Base-by-base conservation (phyloP, 2,797 vertebrate species). In the Morus bassanus region DNA sequence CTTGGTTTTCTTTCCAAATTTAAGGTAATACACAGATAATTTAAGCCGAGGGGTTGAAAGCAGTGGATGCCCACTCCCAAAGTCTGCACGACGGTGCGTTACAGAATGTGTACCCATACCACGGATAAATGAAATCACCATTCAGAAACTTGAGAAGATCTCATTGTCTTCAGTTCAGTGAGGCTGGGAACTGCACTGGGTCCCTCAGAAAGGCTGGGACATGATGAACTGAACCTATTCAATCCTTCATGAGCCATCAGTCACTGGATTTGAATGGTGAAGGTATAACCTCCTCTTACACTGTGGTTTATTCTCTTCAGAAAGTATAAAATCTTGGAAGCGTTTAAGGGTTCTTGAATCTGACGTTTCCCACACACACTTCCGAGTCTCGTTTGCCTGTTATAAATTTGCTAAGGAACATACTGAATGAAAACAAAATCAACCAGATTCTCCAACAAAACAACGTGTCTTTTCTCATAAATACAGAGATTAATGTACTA, bases 401-500 rank as follows among this genome's bases (percentile, higher is more conserved):
- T 89, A 87, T 25, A 91, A 85, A 80, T 68, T 68, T 53, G 53
- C 60, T 70, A 85, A 83, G 69, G 82, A 94, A 80, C 0, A 2
- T 25, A 57, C 48, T 50, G 53, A 67, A 82, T 13, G 56, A 61
- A 94, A 95, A 85, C 45, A 95, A 91, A 96, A 39, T 21, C 63
- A 23, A 79, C 15, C 43, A 60, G 31, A 53, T 89, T 85, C 88
- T 85, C 57, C 57, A 84, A 78, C 57, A 81, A 78, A 88, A 95
- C 74, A 85, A 63, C 0, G 0, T 7, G 7, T 68, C 59, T 54
- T 80, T 72, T 67, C 72, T 80, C 72, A 69, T 81, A 93, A 89
- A 92, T 64, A 64, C 64, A 39, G 68, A 95, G 74, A 94, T 91
- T 69, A 95, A 95, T 88, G 78, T 15, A 57, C 82, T 85, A 5